Percentiles rank a stretch among this genome's conserved stretches.
These are phyloP conservation scores for Fukomys damarensis DNA, from an alignment of 2,113 vertebrate species.

Conservation along the genomic window DNA sequence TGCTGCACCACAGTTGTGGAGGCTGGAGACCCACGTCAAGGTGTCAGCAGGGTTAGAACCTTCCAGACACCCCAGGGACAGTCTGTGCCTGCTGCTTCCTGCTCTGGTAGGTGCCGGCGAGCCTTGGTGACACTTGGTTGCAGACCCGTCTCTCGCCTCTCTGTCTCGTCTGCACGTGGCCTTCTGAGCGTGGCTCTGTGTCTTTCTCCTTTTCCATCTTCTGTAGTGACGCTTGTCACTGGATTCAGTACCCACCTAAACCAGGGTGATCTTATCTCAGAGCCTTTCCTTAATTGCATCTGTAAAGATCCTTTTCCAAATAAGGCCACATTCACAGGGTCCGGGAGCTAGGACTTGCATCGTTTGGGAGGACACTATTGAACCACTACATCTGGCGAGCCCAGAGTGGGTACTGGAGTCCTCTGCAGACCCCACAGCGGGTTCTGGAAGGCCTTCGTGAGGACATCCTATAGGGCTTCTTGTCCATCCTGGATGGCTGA, in stretches of 20 bases:
- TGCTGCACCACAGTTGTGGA: accelerated
- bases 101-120: accelerated
- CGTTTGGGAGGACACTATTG: not conserved
- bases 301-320: not conserved
- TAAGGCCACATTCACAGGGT: not conserved
- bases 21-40: not conserved
- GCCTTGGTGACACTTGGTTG: not conserved
- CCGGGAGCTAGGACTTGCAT: not conserved
- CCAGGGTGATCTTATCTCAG: not conserved
- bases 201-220: not conserved
- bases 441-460: not conserved
- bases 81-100: accelerated
- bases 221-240: accelerated
- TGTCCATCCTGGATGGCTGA: not conserved
- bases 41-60: too few relatives aligned
- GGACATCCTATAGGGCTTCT: not conserved
- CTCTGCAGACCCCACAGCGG: accelerated
- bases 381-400: not conserved
- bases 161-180: accelerated
- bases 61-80: accelerated
- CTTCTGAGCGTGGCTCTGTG: accelerated
- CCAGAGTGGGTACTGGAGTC: not conserved
- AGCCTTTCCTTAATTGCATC: not conserved
- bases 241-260: not conserved
- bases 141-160: accelerated